Evolutionary conservation across 2,113 vertebrate species (phyloP).

Genomic region (Bubo bubo): DNA sequence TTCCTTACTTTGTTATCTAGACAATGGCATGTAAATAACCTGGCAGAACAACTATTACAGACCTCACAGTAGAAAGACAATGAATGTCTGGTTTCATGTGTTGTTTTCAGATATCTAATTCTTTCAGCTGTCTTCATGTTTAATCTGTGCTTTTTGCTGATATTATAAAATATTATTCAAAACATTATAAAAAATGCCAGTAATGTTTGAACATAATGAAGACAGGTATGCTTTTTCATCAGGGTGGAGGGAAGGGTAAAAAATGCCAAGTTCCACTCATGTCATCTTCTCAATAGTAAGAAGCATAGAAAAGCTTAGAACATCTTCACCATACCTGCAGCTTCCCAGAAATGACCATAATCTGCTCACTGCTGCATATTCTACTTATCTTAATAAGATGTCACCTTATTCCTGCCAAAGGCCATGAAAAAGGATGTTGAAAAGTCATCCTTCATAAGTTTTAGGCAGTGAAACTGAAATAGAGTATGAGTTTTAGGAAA

Average conservation of each 20-base stretch:
- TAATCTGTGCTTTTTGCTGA: background rate
- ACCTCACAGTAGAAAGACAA: background rate
- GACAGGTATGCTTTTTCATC: background rate
- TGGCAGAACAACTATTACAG: background rate
- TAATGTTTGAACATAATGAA: background rate
- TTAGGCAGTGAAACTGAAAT: background rate
- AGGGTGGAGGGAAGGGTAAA: background rate
- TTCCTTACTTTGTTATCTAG: background rate
- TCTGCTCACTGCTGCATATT: background rate
- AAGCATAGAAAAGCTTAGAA: background rate
- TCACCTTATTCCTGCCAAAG: background rate
- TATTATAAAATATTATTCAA: background rate
- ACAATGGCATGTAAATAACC: background rate
- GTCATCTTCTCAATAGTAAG: background rate
- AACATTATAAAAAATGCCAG: background rate
- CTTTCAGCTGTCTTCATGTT: background rate
- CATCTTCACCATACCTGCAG: background rate
- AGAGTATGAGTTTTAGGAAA: background rate
- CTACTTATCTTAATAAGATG: slow-evolving; percentile 1
- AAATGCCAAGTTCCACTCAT: background rate
- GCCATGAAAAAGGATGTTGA: background rate
- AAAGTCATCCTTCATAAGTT: slow-evolving; percentile 20
- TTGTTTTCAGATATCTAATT: background rate
- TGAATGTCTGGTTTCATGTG: background rate
- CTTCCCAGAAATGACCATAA: background rate